Evolutionary conservation across 2,888 invertebrate genomes (phyloP), one percentile per base, ranked within the genome.

Genomic region (Ennomos erosarius): DNA sequence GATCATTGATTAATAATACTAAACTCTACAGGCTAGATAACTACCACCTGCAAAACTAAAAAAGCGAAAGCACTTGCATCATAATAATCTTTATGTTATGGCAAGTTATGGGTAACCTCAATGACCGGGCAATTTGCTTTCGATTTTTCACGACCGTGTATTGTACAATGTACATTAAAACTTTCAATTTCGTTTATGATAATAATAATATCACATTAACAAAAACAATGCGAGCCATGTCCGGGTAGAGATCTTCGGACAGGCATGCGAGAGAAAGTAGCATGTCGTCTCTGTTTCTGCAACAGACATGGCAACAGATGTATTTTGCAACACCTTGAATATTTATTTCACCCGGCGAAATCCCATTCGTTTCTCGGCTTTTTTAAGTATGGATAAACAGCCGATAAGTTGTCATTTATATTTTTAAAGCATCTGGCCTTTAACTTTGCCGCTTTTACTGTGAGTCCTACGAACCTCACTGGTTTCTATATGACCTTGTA

Each of bases 151-250:
- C 78, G 70, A 77, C 72, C 79, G 72, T 67, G 76, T 82, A 81
- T 78, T 78, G 74, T 76, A 77, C 76, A 82, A 82, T 82, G 74
- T 76, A 77, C 76, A 82, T 83, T 82, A 81, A 77, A 75, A 87
- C 88, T 89, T 88, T 88, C 88, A 82, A 82, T 87, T 86, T 87
- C 84, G 75, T 67, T 81, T 71, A 72, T 64, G 76, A 78, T 81
- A 82, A 84, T 86, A 84, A 85, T 79, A 85, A 84, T 82, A 86
- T 80, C 78, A 74, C 78, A 84, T 84, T 82, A 84, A 85, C 80
- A 82, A 85, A 88, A 87, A 88, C 88, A 88, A 87, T 87, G 82
- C 80, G 80, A 79, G 62, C 76, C 71, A 73, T 68, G 84, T 87
- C 88, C 88, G 88, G 88, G 85, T 86, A 75, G 82, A 75, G 49